phyloP scores from a whole-genome alignment of 2,113 vertebrate genomes.

The Apodemus sylvaticus region DNA sequence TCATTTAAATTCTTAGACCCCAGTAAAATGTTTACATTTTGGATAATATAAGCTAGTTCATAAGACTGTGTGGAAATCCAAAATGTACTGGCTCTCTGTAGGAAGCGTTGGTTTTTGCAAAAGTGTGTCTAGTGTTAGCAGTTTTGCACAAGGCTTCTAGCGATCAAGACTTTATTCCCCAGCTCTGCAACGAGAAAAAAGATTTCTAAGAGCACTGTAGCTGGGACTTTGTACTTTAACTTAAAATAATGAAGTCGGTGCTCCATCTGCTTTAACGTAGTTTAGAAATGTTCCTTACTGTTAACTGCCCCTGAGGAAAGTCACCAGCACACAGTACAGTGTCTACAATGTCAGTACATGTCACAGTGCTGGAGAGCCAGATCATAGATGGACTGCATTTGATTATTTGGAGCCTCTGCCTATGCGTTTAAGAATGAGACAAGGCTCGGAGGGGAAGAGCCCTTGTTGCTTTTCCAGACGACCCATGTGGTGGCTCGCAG shows the following conservation, averaged over 20 bases:
- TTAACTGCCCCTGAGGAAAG: neutral
- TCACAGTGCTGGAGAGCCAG: neutral
- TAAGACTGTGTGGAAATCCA: neutral
- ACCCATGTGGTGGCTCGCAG: neutral
- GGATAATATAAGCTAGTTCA: too few species aligned
- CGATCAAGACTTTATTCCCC: neutral
- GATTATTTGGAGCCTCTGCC: neutral
- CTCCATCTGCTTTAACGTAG: conserved; percentile 6
- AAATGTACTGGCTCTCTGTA: conserved; percentile 25
- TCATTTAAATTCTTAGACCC: neutral
- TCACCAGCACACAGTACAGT: neutral
- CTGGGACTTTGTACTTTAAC: conserved; percentile 3
- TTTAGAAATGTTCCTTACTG: neutral
- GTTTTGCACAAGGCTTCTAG: neutral
- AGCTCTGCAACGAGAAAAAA: neutral
- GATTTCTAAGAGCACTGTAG: conserved; percentile 19
- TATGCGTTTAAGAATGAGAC: conserved; percentile 2
- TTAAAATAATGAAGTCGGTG: conserved; percentile 15
- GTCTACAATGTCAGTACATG: neutral
- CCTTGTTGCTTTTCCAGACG: neutral
- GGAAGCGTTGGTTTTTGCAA: neutral
- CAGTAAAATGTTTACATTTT: conserved; percentile 18
- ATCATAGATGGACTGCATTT: neutral
- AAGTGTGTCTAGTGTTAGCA: neutral
- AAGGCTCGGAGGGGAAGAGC: neutral